Percentiles rank a stretch among this genome's conserved stretches.
phyloP scores from a whole-genome alignment of 1,140 invertebrate genomes.

The Kradibia gibbosae region DNA sequence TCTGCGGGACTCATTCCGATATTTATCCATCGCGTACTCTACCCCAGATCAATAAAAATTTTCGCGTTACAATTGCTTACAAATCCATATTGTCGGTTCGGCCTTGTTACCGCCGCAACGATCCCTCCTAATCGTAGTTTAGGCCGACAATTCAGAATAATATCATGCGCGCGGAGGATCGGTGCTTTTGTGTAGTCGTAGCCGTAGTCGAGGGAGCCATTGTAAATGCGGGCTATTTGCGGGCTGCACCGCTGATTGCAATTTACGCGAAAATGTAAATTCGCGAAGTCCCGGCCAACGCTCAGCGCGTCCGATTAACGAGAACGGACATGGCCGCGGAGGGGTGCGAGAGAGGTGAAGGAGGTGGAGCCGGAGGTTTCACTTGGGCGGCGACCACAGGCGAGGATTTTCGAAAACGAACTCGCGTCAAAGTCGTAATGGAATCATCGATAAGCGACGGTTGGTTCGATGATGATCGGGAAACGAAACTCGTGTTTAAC shows the following conservation, averaged over 20 bases:
- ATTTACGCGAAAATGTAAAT: slow-evolving; percentile 43
- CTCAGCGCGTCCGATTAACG: no score
- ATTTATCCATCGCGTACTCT: neutral
- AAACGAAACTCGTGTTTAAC: no score
- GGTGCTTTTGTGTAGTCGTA: slow-evolving; percentile 5
- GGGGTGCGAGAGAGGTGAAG: neutral
- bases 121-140: slow-evolving; percentile 39
- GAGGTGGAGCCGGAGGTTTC: slow-evolving; percentile 9
- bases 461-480: neutral
- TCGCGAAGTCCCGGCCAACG: neutral
- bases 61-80: neutral
- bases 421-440: slow-evolving; percentile 15
- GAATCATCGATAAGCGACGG: slow-evolving; percentile 10
- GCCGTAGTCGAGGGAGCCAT: neutral
- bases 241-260: slow-evolving; percentile 23
- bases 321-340: no score
- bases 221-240: slow-evolving; percentile 28
- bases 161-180: slow-evolving; percentile 8
- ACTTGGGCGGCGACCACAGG: slow-evolving; percentile 26
- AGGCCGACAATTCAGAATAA: slow-evolving; percentile 36
- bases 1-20: neutral
- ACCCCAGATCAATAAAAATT: neutral
- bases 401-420: slow-evolving; percentile 27
- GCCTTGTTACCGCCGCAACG: neutral
- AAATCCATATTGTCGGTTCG: neutral